phyloP scores from a whole-genome alignment of 2,797 vertebrate genomes.

The Sylvia borin region DNA sequence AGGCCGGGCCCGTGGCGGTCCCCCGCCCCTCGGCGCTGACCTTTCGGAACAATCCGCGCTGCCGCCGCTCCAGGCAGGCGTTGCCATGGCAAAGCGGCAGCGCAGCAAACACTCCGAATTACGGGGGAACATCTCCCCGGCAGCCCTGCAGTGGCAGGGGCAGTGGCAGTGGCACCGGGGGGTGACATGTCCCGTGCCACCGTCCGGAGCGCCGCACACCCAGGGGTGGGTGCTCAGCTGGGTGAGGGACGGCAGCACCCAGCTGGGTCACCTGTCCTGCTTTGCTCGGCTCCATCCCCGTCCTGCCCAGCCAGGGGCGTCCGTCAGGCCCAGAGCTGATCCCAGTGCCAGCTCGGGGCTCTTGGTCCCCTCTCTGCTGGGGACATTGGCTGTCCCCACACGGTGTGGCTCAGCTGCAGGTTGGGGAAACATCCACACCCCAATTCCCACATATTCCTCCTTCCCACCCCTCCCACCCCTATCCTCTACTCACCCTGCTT shows the following conservation, averaged over 20 bases:
- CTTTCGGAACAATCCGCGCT: slow-evolving; percentile 57
- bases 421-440: neutral
- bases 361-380: neutral
- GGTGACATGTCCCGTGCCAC: neutral
- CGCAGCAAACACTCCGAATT: slow-evolving; percentile 26
- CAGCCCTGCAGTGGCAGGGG: no score
- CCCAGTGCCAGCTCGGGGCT: neutral
- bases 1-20: neutral
- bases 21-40: slow-evolving; percentile 46
- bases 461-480: neutral
- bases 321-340: neutral
- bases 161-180: neutral
- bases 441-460: rapidly evolving
- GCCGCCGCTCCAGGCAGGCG: slow-evolving; percentile 36
- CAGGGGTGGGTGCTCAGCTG: neutral
- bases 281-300: rapidly evolving
- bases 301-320: neutral
- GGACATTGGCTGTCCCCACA: neutral
- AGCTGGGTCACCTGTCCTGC: rapidly evolving
- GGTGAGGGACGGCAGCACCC: neutral
- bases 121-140: neutral
- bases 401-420: neutral
- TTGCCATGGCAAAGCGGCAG: slow-evolving; percentile 68
- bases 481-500: rapidly evolving
- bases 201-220: rapidly evolving